phyloP scores from a whole-genome alignment of 2,888 invertebrate species.

The Phengaris arion region DNA sequence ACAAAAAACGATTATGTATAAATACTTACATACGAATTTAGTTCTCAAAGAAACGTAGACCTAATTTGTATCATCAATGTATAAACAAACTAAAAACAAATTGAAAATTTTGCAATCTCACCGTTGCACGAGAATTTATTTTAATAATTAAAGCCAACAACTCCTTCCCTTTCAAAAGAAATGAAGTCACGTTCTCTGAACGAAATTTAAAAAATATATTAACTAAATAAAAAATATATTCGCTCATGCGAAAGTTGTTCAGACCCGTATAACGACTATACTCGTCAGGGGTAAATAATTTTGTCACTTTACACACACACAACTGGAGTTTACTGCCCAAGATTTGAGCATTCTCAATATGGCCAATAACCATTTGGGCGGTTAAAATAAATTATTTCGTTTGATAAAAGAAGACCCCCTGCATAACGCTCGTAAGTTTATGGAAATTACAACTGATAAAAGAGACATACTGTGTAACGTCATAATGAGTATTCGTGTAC shows the following conservation, averaged over 20 bases:
- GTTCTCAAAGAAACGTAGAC: too few relatives aligned
- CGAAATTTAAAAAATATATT: neutral
- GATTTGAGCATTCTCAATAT: neutral
- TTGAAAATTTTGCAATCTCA: too few relatives aligned
- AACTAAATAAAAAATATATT: slow-evolving; percentile 33
- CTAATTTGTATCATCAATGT: too few relatives aligned
- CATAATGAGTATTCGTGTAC: neutral
- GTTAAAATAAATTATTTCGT: slow-evolving; percentile 17
- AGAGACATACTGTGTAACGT: slow-evolving; percentile 13
- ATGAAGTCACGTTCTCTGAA: slow-evolving; percentile 4
- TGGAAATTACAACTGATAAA: neutral
- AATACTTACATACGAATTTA: too few relatives aligned
- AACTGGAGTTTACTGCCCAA: slow-evolving; percentile 17
- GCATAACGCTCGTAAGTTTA: slow-evolving; percentile 12
- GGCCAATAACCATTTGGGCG: slow-evolving; percentile 7
- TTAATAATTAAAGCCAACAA: neutral
- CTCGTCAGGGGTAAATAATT: slow-evolving; percentile 28
- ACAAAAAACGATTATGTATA: too few relatives aligned
- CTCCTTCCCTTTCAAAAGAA: neutral
- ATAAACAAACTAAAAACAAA: too few relatives aligned
- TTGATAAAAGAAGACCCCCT: slow-evolving; percentile 26
- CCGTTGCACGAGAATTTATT: neutral
- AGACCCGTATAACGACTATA: neutral
- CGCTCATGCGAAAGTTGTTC: slow-evolving; percentile 39
- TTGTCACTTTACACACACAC: slow-evolving; percentile 25